Evolutionary conservation across 2,113 vertebrate genomes (phyloP).

Genomic region (Gallinago media): DNA sequence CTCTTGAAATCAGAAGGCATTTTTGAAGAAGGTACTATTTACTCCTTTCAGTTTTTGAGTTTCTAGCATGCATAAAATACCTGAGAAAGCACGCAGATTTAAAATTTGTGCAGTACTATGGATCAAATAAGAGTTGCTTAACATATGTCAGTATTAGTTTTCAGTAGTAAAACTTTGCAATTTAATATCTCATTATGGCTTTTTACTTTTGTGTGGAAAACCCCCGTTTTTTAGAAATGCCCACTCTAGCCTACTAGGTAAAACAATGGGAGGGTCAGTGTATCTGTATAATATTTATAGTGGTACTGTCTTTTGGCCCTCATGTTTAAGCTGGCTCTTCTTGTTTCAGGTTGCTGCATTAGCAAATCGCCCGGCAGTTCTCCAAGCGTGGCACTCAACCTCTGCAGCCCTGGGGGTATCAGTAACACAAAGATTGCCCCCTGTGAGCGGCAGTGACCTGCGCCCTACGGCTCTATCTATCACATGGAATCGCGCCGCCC

Average conservation of each 20-base stretch:
- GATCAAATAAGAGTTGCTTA: not conserved
- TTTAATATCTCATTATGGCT: not conserved
- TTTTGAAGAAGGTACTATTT: not conserved
- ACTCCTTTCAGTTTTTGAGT: not conserved
- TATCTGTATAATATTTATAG: not conserved
- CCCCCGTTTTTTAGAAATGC: not conserved
- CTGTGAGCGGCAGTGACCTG: constrained; percentile 75
- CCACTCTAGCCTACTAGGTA: not conserved
- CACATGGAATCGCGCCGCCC: constrained; percentile 23
- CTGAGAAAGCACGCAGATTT: not conserved
- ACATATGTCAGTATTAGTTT: not conserved
- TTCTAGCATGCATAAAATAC: not conserved
- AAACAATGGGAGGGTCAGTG: not conserved
- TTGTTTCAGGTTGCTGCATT: not conserved
- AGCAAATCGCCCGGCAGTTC: constrained; percentile 55
- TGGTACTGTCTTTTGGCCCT: not conserved
- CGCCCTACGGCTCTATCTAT: constrained; percentile 60
- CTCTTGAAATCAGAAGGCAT: not conserved
- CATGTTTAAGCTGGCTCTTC: not conserved
- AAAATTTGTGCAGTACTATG: not conserved
- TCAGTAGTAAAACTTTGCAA: not conserved
- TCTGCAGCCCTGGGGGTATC: constrained; percentile 83
- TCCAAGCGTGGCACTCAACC: constrained; percentile 53
- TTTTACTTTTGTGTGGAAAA: not conserved
- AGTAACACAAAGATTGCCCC: constrained; percentile 79